A percentile compares a stretch with the other conserved stretches of the same genome.
phyloP scores from a whole-genome alignment of 2,888 invertebrate genomes.

The Erpobdella octoculata region DNA sequence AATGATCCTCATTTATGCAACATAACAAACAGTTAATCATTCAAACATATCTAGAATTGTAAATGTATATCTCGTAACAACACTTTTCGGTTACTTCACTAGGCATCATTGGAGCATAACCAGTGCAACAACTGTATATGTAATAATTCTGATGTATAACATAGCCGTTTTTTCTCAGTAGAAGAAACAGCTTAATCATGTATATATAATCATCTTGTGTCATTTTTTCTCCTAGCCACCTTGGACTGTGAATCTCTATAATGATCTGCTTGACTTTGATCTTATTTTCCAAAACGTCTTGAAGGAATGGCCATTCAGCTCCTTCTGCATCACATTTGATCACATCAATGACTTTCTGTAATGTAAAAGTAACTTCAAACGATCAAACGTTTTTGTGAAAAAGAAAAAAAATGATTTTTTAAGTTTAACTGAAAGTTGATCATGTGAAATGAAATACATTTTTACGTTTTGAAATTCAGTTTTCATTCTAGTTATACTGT shows the following conservation, averaged over 20 bases:
- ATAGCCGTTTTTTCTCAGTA: neutral
- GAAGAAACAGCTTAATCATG: neutral
- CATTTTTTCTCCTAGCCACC: neutral
- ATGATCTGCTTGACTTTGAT: conserved; percentile 16
- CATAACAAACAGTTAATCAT: no score
- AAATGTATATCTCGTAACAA: conserved; percentile 17
- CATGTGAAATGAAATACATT: no score
- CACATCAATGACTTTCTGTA: conserved; percentile 5
- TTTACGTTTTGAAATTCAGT: no score
- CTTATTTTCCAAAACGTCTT: neutral
- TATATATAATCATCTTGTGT: neutral
- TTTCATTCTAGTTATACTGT: no score
- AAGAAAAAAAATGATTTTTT: no score
- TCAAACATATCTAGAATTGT: conserved; percentile 8
- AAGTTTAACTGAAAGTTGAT: no score
- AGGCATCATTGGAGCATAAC: neutral
- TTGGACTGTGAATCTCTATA: neutral
- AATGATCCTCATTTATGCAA: no score
- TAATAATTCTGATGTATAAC: neutral
- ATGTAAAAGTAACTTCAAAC: no score
- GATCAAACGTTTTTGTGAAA: no score
- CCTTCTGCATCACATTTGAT: no score
- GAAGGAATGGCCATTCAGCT: conserved; percentile 3
- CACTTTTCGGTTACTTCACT: conserved; percentile 7
- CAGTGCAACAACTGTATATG: no score